Evolutionary conservation across 2,888 invertebrate genomes (phyloP), one percentile per base, ranked within the genome.

Genomic region (Melieria omissa): DNA sequence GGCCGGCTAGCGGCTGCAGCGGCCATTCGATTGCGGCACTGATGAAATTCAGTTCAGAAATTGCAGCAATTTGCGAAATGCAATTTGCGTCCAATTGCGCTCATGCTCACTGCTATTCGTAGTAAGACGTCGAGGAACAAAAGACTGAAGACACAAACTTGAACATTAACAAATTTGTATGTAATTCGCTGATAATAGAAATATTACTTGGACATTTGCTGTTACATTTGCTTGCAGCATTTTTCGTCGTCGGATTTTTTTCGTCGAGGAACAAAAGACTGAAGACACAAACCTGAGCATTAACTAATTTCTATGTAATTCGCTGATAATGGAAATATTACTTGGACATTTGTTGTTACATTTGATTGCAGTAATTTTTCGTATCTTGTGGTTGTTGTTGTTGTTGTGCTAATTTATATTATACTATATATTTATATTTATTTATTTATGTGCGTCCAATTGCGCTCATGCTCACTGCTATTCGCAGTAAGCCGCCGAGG

Each of bases 101-200:
- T 29, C 29, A 3, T 29, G 29, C 29, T 29, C 49, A 12, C 3
- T 49, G 49, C n/a, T 49, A 4, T 4, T 49, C 12, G n/a, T 4
- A 3, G 10, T 4, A 57, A 5, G 29, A 7, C 10, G 5, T 47
- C 12, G 5, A 41, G 14, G 60, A 67, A 46, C 49, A 55, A 72
- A 72, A 72, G 67, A 63, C 71, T 63, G 55, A 68, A 72, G 72
- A 63, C 47, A 72, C 67, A 63, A 67, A 72, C 67, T 45, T 57
- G 54, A 12, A 1, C 7, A 6, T 8, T 41, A 42, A 5, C 5
- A 58, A 7, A n/a, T 42, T 3, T 10, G 4, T n/a, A 55, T 16
- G 14, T 16, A 55, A 3, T 16, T 55, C 16, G 29, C 3, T 14
- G 29, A 29, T 29, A 29, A 29, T 29, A 29, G 29, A 29, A 29